These are phyloP conservation scores for Pycnonotus jocosus DNA, from an alignment of 2,113 vertebrate species.

Conservation along the genomic window DNA sequence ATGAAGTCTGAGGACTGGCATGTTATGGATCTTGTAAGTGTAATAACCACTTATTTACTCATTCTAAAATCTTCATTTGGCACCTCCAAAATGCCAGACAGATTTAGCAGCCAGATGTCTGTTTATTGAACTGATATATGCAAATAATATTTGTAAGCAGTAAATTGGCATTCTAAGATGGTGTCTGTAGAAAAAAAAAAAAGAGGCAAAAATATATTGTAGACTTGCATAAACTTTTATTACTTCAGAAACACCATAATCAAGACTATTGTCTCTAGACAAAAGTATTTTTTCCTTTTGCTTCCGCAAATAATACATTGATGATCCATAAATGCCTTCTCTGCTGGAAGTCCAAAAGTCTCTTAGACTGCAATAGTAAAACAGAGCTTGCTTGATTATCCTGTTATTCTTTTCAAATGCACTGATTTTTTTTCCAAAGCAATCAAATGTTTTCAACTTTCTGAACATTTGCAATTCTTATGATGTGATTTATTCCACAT, in stretches of 20 bases:
- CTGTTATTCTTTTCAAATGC: background rate
- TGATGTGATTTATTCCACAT: background rate
- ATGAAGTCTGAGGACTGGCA: background rate
- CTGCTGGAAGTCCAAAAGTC: background rate
- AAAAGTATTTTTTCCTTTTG: background rate
- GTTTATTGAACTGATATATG: background rate
- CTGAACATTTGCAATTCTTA: background rate
- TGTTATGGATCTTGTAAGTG: background rate
- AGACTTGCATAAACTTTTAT: background rate
- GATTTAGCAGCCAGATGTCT: constrained; percentile 11
- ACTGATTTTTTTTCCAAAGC: background rate
- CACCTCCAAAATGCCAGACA: background rate
- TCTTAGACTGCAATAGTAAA: background rate
- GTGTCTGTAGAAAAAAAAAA: background rate
- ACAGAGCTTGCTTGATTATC: constrained; percentile 20
- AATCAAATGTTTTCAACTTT: constrained; percentile 36
- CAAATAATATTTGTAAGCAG: constrained; percentile 14
- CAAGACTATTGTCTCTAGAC: background rate
- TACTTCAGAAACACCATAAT: constrained; percentile 5
- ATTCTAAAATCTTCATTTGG: constrained; percentile 7
- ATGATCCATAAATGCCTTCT: constrained; percentile 30
- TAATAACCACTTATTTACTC: background rate
- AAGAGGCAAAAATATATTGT: background rate
- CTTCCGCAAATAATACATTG: background rate
- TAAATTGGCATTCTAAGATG: background rate